Conservation (phyloP, 2,113 vertebrate genomes). For the Entelurus aequoreus region DNA sequence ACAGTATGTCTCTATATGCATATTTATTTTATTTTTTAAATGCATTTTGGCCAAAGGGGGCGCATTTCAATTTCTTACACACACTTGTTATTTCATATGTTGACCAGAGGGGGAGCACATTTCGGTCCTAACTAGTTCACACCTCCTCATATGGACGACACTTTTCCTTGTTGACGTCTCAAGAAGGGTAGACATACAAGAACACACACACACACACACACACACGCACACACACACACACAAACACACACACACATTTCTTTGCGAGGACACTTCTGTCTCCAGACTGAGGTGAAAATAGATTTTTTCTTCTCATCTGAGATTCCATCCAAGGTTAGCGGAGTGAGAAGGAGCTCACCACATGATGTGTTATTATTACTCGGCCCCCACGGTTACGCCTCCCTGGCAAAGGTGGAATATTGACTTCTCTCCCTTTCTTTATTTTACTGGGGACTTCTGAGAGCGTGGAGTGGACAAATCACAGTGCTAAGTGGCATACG, state of each 20-base stretch:
- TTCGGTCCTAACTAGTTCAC: no score
- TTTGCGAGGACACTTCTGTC: conserved; percentile 56
- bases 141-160: no score
- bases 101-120: no score
- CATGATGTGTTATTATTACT: conserved; percentile 45
- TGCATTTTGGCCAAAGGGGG: no score
- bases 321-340: conserved; percentile 73
- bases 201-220: no score
- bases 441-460: conserved; percentile 31
- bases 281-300: conserved; percentile 71
- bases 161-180: no score
- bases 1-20: no score
- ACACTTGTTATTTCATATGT: no score
- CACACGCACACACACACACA: no score
- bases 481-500: conserved; percentile 23
- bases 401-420: conserved; percentile 53
- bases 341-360: conserved; percentile 67
- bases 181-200: no score
- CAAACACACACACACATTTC: conserved; percentile 22
- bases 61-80: no score
- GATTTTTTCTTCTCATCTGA: conserved; percentile 71
- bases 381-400: conserved; percentile 38
- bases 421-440: conserved; percentile 41
- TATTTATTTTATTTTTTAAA: no score
- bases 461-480: conserved; percentile 11